Evolutionary conservation across 2,113 vertebrate species (phyloP).

Genomic region (Saguinus midas): DNA sequence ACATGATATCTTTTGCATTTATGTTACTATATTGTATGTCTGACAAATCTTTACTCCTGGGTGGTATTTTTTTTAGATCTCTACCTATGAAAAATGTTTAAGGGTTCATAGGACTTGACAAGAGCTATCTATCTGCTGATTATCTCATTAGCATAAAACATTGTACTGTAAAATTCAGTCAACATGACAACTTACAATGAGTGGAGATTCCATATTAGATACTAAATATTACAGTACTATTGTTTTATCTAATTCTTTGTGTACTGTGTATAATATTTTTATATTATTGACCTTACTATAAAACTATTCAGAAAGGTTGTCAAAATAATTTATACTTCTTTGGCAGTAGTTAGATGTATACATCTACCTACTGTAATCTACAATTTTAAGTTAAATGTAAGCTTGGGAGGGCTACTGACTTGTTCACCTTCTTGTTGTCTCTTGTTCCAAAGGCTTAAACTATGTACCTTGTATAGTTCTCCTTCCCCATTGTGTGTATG

Average conservation of each 20-base stretch:
- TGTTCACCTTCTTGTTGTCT: not conserved
- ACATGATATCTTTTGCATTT: constrained; percentile 40
- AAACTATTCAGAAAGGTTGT: constrained; percentile 40
- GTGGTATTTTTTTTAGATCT: constrained; percentile 1
- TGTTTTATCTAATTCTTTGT: constrained; percentile 33
- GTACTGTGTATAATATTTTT: constrained; percentile 32
- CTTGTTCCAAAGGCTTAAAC: constrained; percentile 60
- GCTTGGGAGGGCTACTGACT: not conserved
- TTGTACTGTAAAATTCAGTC: constrained; percentile 19
- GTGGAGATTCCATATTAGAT: constrained; percentile 18
- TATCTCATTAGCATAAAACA: constrained; percentile 45
- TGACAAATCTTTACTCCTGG: constrained; percentile 17
- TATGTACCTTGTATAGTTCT: not conserved
- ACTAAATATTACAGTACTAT: constrained; percentile 45
- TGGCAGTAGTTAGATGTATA: not conserved
- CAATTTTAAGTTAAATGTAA: not conserved
- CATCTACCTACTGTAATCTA: not conserved
- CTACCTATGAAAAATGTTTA: not conserved
- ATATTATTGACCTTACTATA: constrained; percentile 12
- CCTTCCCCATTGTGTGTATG: not conserved
- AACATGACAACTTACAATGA: constrained; percentile 17
- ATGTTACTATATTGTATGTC: constrained; percentile 36
- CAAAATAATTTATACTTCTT: not conserved
- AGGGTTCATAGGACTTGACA: constrained; percentile 4
- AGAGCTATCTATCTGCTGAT: not conserved